A percentile compares a stretch with the other conserved stretches of the same genome.
Evolutionary conservation across 2,797 vertebrate species (phyloP).

Genomic region (Rhinella marina): DNA sequence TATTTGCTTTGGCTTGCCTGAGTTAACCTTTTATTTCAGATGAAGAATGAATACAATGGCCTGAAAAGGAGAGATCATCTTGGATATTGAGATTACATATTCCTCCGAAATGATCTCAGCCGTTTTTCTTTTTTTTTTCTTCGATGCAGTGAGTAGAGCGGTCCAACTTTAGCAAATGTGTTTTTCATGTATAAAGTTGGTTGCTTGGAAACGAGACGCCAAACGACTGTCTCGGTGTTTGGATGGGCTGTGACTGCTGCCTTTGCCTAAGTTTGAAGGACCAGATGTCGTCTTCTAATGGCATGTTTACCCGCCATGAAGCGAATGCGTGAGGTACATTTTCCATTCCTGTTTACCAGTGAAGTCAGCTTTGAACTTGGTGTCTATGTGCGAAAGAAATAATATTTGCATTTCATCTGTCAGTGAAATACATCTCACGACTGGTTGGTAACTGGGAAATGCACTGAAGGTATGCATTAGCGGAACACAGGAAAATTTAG

Average conservation of each 20-base stretch:
- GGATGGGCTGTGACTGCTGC: constrained; percentile 72
- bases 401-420: constrained; percentile 70
- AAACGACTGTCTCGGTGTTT: constrained; percentile 71
- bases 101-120: constrained; percentile 39
- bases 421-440: constrained; percentile 60
- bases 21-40: constrained; percentile 38
- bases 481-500: constrained; percentile 50
- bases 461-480: constrained; percentile 62
- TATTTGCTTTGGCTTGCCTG: constrained; percentile 44
- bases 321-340: constrained; percentile 70
- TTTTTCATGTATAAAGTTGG: constrained; percentile 74
- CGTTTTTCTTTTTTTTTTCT: constrained; percentile 63
- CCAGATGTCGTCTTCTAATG: constrained; percentile 73
- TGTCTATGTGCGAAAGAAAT: constrained; percentile 65
- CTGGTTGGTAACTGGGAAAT: constrained; percentile 56
- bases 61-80: constrained; percentile 17
- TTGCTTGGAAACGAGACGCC: constrained; percentile 76
- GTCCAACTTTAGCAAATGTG: constrained; percentile 75
- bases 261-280: constrained; percentile 57
- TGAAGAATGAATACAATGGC: constrained; percentile 34
- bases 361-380: constrained; percentile 67
- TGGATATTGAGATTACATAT: constrained; percentile 24
- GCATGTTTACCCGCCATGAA: constrained; percentile 68
- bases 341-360: constrained; percentile 72
- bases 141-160: constrained; percentile 68